phyloP scores from a whole-genome alignment of 2,888 invertebrate species.

The Heliconius sara region DNA sequence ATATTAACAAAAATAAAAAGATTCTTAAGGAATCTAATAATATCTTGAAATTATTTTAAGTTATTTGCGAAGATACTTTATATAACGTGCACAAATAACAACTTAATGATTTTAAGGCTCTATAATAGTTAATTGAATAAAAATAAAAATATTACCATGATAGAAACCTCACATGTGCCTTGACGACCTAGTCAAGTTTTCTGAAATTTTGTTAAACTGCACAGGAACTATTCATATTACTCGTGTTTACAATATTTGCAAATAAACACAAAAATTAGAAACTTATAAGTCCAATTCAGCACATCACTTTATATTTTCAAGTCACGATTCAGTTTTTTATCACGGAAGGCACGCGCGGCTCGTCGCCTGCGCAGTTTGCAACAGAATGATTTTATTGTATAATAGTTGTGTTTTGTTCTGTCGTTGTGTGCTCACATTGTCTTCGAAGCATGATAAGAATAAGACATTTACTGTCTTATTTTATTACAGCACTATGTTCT shows the following conservation, averaged over 20 bases:
- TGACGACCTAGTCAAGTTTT: not conserved
- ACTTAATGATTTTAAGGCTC: not conserved
- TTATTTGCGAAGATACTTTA: not conserved
- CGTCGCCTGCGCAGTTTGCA: constrained; percentile 45
- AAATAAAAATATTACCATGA: constrained; percentile 16
- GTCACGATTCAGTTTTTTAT: constrained; percentile 50
- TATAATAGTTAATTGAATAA: not conserved
- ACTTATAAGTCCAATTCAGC: not conserved
- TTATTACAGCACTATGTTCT: constrained; percentile 29
- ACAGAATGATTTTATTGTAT: constrained; percentile 42
- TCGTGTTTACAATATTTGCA: not conserved
- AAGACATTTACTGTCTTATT: constrained; percentile 46
- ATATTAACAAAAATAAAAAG: not conserved
- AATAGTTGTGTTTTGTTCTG: constrained; percentile 27
- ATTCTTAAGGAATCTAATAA: not conserved
- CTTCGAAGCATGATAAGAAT: constrained; percentile 48
- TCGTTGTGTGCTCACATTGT: constrained; percentile 38
- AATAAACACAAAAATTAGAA: not conserved
- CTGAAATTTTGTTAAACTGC: not conserved
- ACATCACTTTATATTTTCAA: constrained; percentile 47
- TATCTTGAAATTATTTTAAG: not conserved
- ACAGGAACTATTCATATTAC: not conserved
- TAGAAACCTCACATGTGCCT: not conserved
- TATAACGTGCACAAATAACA: not conserved
- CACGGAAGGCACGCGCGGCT: constrained; percentile 43